Base-by-base conservation (phyloP, 2,113 vertebrate genomes). In the Nannospalax galili region DNA sequence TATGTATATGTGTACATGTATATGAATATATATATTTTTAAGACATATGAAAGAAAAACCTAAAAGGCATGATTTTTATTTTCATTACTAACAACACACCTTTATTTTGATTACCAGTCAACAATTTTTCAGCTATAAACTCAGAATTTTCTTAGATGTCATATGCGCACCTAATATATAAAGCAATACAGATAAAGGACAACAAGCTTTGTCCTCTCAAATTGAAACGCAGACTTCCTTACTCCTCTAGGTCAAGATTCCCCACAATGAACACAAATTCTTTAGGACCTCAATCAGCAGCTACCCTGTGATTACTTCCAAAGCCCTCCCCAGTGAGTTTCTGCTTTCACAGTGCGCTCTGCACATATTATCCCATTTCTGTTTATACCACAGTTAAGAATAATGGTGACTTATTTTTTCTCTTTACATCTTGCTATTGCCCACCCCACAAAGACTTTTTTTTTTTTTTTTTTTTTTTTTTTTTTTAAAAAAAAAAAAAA, bases 401-500 rank as follows among this genome's bases (percentile, higher is more conserved):
- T 67, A 64, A 73, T 17, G 4, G 42, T 85, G 37, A 24, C 42
- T 72, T 52, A n/a, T 9, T 7, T 45, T 90, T 81, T 91, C 88
- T 87, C 42, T 96, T 90, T 90, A 73, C 3, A 78, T 90, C 45
- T 91, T 80, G 17, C 37, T 95, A 73, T 35, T 90, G 62, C 62
- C 67, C 35, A 52, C 72, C 26, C 58, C 79, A 84, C 48, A 93
- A 77, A 56, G 16, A 42, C 22, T 64, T 40, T 3, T n/a, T 6
- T 26, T n/a, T 58, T 1, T 52, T 52, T 52, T 52, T 52, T 11
- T 52, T 52, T 52, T 52, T 11, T 52, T 52, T 52, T 52, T 52
- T 52, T 52, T 52, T 52, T 52, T 52, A n/a, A n/a, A n/a, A n/a
- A n/a, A n/a, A n/a, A n/a, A n/a, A n/a, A n/a, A n/a, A n/a, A n/a